Percentiles rank a stretch among this genome's conserved stretches.
Evolutionary conservation across 1,140 invertebrate species (phyloP).

Genomic region (Trypoxylus dichotomus): DNA sequence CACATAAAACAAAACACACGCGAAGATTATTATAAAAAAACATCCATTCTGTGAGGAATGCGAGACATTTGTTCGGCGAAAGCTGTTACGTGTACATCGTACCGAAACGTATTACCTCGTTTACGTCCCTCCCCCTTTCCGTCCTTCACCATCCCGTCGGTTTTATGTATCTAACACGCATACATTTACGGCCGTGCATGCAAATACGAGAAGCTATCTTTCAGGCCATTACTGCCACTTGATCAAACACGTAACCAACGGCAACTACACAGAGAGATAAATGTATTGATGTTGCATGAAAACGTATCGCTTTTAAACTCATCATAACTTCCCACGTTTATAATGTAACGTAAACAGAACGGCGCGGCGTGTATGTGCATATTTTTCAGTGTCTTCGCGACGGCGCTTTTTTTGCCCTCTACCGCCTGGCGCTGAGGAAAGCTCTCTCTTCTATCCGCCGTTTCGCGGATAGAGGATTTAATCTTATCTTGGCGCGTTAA

Average conservation of each 20-base stretch:
- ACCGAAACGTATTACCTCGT: background rate
- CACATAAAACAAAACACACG: too few relatives aligned
- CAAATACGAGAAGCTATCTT: slow-evolving; percentile 27
- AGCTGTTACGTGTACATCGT: background rate
- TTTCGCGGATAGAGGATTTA: background rate
- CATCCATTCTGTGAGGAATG: background rate
- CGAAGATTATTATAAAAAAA: too few relatives aligned
- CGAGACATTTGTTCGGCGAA: background rate
- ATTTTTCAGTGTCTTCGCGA: slow-evolving; percentile 21
- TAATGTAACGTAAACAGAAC: slow-evolving; percentile 28
- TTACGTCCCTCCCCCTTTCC: background rate
- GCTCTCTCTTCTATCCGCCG: background rate
- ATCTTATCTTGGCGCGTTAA: background rate
- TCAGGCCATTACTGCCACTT: slow-evolving; percentile 32
- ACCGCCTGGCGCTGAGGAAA: background rate
- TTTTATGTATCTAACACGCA: slow-evolving; percentile 9
- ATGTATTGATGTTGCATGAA: slow-evolving; percentile 34
- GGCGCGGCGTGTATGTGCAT: background rate
- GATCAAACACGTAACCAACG: slow-evolving; percentile 34
- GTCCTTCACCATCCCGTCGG: background rate
- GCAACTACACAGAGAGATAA: slow-evolving; percentile 33
- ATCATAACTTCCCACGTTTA: slow-evolving; percentile 30
- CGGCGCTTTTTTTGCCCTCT: background rate
- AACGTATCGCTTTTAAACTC: slow-evolving; percentile 35
- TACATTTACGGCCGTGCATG: background rate